A percentile compares a stretch with the other conserved stretches of the same genome.
Conservation (phyloP, 2,888 invertebrate species). For the Troides helena region DNA sequence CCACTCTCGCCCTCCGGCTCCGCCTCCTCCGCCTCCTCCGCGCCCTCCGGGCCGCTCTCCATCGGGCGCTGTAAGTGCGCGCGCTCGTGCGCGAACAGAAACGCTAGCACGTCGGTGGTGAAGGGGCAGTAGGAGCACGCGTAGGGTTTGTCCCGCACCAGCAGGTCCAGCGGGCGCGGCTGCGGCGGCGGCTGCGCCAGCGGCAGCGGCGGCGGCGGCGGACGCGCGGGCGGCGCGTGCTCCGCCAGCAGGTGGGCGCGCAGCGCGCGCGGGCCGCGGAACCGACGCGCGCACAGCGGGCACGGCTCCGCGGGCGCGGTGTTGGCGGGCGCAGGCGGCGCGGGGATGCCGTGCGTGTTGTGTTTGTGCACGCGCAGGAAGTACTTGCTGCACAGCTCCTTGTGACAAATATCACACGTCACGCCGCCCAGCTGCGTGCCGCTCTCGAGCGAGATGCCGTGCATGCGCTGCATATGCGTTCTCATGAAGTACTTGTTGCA, state of each 20-base stretch:
- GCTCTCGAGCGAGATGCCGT: conserved; percentile 95
- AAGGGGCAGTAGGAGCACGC: conserved; percentile 95
- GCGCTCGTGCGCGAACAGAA: conserved; percentile 94
- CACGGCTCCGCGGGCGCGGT: conserved; percentile 81
- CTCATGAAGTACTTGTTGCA: conserved; percentile 99
- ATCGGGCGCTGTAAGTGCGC: conserved; percentile 82
- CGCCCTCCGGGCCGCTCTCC: conserved; percentile 43
- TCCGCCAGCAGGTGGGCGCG: conserved; percentile 93
- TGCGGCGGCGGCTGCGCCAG: conserved; percentile 63
- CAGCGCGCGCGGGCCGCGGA: conserved; percentile 92
- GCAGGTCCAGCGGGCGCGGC: conserved; percentile 80
- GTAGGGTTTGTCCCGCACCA: conserved; percentile 85
- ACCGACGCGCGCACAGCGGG: conserved; percentile 91
- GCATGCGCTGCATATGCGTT: conserved; percentile 99
- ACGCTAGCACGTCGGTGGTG: conserved; percentile 92
- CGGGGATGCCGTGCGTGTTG: conserved; percentile 97
- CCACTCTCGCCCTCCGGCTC: conserved; percentile 50
- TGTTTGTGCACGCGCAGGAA: conserved; percentile 98
- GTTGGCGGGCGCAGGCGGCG: conserved; percentile 84
- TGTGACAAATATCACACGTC: conserved; percentile 98
- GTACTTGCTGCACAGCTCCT: conserved; percentile 98
- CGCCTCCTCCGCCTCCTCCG: conserved; percentile 62
- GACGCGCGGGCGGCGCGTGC: conserved; percentile 84
- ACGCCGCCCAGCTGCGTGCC: conserved; percentile 96
- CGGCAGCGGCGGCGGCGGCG: conserved; percentile 59